Percentiles rank a stretch among this genome's conserved stretches.
Conservation (phyloP, 2,888 invertebrate genomes). For the Heliothis peltigera region DNA sequence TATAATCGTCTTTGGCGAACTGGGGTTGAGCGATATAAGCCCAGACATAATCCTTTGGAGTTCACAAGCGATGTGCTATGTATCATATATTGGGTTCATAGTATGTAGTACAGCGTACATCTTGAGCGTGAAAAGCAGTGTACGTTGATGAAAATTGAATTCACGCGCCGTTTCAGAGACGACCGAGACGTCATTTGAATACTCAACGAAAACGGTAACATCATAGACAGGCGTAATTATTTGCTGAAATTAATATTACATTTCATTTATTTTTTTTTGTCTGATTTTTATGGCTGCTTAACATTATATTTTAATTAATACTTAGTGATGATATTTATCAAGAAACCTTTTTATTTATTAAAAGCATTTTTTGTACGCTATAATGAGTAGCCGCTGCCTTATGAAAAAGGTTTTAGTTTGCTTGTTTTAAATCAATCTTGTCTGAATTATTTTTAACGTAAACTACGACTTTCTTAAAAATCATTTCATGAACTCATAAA, state of each 20-base stretch:
- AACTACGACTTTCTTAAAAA: too few species aligned
- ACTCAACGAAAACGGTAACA: constrained; percentile 67
- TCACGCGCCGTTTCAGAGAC: constrained; percentile 42
- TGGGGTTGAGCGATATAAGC: constrained; percentile 32
- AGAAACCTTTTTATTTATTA: constrained; percentile 8
- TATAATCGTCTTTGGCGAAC: constrained; percentile 31
- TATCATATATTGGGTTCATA: constrained; percentile 19
- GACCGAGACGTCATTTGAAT: constrained; percentile 65
- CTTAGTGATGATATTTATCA: constrained; percentile 11
- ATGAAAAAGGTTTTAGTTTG: too few species aligned
- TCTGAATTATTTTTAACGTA: too few species aligned
- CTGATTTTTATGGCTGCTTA: constrained; percentile 34
- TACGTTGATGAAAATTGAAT: constrained; percentile 32
- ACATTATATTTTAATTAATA: too few species aligned
- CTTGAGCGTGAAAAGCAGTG: constrained; percentile 13
- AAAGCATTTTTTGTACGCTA: not conserved
- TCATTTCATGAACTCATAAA: too few species aligned
- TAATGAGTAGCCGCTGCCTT: too few species aligned
- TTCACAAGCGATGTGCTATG: constrained; percentile 13
- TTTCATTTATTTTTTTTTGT: constrained; percentile 28
- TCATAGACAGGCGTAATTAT: constrained; percentile 65
- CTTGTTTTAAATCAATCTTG: too few species aligned
- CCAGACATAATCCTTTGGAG: constrained; percentile 27
- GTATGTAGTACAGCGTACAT: not conserved
- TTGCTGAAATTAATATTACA: constrained; percentile 60